Base-by-base conservation (phyloP, 2,888 invertebrate genomes). In the Andrena haemorrhoa region DNA sequence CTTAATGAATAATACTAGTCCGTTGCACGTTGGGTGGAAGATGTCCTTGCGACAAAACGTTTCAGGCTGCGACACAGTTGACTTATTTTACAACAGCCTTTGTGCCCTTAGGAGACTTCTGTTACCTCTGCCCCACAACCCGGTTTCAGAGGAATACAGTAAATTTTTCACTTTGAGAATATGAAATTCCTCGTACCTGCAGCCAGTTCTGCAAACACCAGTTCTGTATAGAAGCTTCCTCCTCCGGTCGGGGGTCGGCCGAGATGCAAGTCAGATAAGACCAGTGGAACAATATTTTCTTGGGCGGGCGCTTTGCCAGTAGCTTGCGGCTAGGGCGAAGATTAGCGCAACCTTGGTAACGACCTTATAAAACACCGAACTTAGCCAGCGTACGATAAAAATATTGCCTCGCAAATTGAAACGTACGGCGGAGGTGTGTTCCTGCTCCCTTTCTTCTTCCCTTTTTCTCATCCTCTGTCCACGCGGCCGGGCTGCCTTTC, bases 401-500 rank as follows among this genome's bases (percentile, higher is more conserved):
- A 91, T 92, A 92, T 92, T 89, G 87, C 88, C 86, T 86, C 84
- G 82, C 87, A 92, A 91, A 92, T 92, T 92, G 90, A 91, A 92
- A 91, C 89, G 84, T 88, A 90, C 85, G 83, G 80, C 75, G 58
- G 33, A 87, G 82, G 74, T 81, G 83, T 82, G 80, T 85, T 71
- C 73, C 61, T 51, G 53, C 33, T 69, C 20, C 58, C 70, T 51
- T 58, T 51, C 41, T 58, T 56, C n/a, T 70, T 29, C 33, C 12
- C 10, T 49, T 33, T 26, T 64, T 29, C 60, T 12, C 16, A 41
- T 51, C 68, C 47, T 65, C 63, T 16, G 53, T 56, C 41, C 58
- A n/a, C 58, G 29, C 31, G 23, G 16, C 26, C 49, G 23, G 20
- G 23, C 64, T 69, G 33, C 78, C 65, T 66, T 26, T 51, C 49